These are phyloP conservation scores for Stichopus chloronotus DNA, from an alignment of 35 echinoderm and acorn worm genomes.

Conservation along the genomic window DNA sequence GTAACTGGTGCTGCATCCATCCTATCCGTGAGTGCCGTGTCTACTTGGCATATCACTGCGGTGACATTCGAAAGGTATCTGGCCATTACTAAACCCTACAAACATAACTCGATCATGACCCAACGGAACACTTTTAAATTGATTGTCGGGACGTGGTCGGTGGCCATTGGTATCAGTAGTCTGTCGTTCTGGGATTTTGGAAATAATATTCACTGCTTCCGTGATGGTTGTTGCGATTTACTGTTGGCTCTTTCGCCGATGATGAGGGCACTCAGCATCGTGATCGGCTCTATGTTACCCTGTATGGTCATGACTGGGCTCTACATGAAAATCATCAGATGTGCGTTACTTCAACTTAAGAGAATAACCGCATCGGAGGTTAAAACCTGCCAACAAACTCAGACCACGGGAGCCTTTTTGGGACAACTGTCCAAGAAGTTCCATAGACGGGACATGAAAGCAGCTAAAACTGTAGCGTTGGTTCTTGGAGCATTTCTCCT, in stretches of 20 bases:
- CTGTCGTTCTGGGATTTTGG: background rate
- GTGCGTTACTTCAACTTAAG: background rate
- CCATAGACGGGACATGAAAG: slow-evolving; percentile 4
- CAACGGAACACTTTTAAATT: background rate
- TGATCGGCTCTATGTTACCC: background rate
- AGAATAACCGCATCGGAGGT: slow-evolving; percentile 8
- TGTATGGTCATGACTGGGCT: slow-evolving; percentile 11
- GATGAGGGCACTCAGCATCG: background rate
- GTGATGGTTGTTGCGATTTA: slow-evolving; percentile 4
- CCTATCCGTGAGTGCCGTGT: background rate
- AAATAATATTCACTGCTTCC: slow-evolving; percentile 6
- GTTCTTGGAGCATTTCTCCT: background rate
- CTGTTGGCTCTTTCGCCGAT: background rate
- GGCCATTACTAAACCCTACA: slow-evolving; percentile 8
- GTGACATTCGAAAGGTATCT: background rate
- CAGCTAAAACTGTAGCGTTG: slow-evolving; percentile 8
- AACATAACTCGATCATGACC: background rate
- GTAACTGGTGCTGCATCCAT: background rate
- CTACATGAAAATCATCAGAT: background rate
- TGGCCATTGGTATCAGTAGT: background rate
- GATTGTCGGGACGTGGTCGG: background rate
- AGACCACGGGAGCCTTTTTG: background rate
- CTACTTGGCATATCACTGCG: slow-evolving; percentile 10
- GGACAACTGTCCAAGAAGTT: background rate
- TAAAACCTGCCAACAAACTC: background rate